phyloP scores from a whole-genome alignment of 2,797 vertebrate species.

The Borostomias antarcticus region DNA sequence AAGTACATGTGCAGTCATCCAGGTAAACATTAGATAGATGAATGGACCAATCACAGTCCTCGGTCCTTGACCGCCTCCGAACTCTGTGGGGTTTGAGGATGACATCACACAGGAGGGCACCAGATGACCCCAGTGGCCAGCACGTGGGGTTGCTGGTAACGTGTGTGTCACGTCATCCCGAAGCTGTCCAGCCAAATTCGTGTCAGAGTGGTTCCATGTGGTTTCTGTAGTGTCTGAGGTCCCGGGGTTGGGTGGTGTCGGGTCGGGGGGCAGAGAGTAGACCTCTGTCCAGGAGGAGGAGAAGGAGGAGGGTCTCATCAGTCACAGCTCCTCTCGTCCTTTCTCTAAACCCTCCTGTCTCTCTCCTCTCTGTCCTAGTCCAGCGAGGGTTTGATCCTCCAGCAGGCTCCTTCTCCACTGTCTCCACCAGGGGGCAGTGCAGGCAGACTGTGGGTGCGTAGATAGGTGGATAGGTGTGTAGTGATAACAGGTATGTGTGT shows the following conservation, averaged over 20 bases:
- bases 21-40: not conserved
- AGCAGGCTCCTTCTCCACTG: not conserved
- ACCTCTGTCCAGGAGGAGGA: too few relatives aligned
- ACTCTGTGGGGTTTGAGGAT: conserved; percentile 12
- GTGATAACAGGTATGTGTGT: not conserved
- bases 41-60: conserved; percentile 10
- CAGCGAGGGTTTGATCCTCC: not conserved
- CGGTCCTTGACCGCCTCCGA: conserved; percentile 5
- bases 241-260: too few relatives aligned
- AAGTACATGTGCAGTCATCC: conserved; percentile 45
- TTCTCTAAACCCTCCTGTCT: conserved; percentile 19
- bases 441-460: not conserved
- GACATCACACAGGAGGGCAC: conserved; percentile 40
- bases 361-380: not conserved
- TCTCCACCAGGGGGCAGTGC: conserved; percentile 30
- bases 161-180: too few relatives aligned
- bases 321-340: conserved; percentile 21
- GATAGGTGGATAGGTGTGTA: not conserved
- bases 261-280: too few relatives aligned
- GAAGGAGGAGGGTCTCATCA: conserved; percentile 33
- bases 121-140: conserved; percentile 44
- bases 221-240: too few relatives aligned
- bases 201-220: too few relatives aligned
- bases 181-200: too few relatives aligned
- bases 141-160: conserved; percentile 8